phyloP scores from a whole-genome alignment of 2,797 vertebrate species.

The Falco novaeseelandiae region DNA sequence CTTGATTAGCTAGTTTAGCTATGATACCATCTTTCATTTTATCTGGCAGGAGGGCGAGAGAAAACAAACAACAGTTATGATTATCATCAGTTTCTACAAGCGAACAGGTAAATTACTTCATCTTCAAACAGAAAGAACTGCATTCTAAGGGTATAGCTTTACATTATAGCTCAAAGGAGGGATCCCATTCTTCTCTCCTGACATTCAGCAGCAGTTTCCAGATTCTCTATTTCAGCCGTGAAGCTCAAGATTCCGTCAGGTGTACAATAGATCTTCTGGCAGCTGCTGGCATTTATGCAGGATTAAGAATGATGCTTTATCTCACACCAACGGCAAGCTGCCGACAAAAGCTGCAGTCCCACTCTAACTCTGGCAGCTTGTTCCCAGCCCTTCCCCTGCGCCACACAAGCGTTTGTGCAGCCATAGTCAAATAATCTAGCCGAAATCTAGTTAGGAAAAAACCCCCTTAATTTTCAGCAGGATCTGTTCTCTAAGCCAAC shows the following conservation, averaged over 20 bases:
- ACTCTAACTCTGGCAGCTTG: background rate
- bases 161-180: background rate
- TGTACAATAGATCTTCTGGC: background rate
- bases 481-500: background rate
- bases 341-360: background rate
- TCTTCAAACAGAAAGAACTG: background rate
- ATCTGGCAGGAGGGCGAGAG: slow-evolving; percentile 76
- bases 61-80: background rate
- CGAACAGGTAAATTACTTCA: background rate
- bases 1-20: slow-evolving; percentile 96
- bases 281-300: background rate
- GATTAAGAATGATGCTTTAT: background rate
- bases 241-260: background rate
- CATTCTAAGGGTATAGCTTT: background rate
- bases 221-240: background rate
- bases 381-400: background rate
- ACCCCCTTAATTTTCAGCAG: background rate
- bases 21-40: slow-evolving; percentile 99
- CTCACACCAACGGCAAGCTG: background rate
- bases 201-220: background rate
- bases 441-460: background rate
- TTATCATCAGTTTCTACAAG: background rate
- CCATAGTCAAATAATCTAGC: background rate
- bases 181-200: background rate
- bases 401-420: background rate